phyloP scores from a whole-genome alignment of 2,888 invertebrate genomes.

The Quadroppia sp. region DNA sequence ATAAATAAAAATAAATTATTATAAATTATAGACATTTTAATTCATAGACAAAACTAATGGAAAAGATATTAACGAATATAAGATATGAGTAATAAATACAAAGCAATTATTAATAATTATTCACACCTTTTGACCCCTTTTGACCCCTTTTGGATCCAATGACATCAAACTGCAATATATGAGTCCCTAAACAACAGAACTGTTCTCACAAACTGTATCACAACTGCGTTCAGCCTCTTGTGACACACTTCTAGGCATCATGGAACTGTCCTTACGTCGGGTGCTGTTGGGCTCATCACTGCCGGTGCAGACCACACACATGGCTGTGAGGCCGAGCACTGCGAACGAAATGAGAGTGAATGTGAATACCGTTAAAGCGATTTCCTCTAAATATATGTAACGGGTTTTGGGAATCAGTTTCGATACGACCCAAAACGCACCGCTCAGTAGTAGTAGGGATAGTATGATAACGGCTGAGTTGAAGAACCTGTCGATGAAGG shows the following conservation, averaged over 20 bases:
- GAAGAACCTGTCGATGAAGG: constrained; percentile 25
- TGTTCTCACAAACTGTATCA: constrained; percentile 30
- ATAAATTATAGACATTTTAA: no score
- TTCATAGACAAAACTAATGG: no score
- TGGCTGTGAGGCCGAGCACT: constrained; percentile 15
- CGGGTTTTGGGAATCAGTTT: not conserved
- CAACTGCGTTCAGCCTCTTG: constrained; percentile 12
- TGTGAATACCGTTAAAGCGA: constrained; percentile 3
- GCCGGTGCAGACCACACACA: constrained; percentile 17
- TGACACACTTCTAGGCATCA: constrained; percentile 8
- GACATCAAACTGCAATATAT: no score
- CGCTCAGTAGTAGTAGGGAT: constrained; percentile 11
- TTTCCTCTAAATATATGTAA: constrained; percentile 7
- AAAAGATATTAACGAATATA: no score
- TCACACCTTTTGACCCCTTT: no score
- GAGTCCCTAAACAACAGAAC: not conserved
- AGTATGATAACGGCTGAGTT: constrained; percentile 13
- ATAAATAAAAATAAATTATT: no score
- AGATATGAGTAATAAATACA: no score
- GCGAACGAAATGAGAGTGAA: constrained; percentile 9
- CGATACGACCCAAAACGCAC: constrained; percentile 1
- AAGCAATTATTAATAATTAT: no score
- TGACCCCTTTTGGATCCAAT: no score
- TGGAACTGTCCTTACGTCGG: not conserved
- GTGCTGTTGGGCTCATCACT: constrained; percentile 7